Conservation (phyloP, 2,888 invertebrate species). For the Macroteleia sp. region DNA sequence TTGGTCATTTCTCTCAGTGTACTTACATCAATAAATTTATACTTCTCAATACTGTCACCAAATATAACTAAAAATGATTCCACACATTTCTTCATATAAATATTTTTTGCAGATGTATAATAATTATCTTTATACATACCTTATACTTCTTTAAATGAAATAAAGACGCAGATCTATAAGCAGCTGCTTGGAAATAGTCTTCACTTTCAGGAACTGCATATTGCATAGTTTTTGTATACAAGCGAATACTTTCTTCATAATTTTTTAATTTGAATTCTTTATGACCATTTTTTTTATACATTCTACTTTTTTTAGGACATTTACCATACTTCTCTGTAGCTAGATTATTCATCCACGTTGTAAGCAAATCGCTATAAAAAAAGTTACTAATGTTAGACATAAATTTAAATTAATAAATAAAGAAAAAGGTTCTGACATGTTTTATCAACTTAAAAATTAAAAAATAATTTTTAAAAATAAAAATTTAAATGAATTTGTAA, state of each 20-base stretch:
- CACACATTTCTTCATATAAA: no score
- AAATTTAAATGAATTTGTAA: no score
- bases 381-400: no score
- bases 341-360: slow-evolving; percentile 78
- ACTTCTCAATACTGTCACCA: no score
- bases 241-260: slow-evolving; percentile 85
- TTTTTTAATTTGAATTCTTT: slow-evolving; percentile 86
- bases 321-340: slow-evolving; percentile 77
- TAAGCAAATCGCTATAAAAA: slow-evolving; percentile 75
- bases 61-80: no score
- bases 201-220: slow-evolving; percentile 86
- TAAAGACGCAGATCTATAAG: slow-evolving; percentile 89
- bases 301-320: slow-evolving; percentile 76
- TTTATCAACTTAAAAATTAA: no score
- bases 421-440: no score
- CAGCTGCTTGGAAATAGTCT: slow-evolving; percentile 87
- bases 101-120: no score
- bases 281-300: slow-evolving; percentile 85
- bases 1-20: no score
- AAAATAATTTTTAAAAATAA: no score
- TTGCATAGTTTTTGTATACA: slow-evolving; percentile 87
- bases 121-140: slow-evolving; percentile 79
- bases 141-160: slow-evolving; percentile 86
- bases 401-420: no score
- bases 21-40: no score